These are phyloP conservation scores for Dendrocincla fuliginosa DNA, from an alignment of 2,797 vertebrate genomes.

Conservation along the genomic window DNA sequence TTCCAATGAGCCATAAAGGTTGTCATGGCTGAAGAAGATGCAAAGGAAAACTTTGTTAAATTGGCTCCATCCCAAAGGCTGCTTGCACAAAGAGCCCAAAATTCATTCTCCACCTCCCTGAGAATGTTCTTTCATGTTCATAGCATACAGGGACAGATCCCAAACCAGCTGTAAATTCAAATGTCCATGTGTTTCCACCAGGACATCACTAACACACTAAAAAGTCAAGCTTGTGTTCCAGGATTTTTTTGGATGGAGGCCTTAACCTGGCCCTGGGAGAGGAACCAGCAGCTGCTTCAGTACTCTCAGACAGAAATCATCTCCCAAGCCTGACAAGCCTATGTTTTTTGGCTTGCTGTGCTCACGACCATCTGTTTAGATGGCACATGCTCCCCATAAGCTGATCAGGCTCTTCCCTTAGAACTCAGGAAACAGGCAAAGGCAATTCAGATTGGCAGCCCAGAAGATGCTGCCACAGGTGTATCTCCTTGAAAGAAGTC, in stretches of 20 bases:
- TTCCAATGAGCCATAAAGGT: background rate
- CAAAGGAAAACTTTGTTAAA: background rate
- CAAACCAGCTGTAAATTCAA: background rate
- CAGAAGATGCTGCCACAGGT: background rate
- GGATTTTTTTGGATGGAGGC: background rate
- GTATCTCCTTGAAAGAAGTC: background rate
- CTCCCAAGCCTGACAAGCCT: background rate
- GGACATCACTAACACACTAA: background rate
- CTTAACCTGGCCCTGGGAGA: background rate
- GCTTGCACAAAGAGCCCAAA: background rate
- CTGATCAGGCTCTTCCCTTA: background rate
- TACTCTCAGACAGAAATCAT: constrained; percentile 14
- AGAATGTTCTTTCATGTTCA: accelerated
- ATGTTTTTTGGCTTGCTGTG: constrained; percentile 18
- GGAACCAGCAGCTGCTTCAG: constrained; percentile 35
- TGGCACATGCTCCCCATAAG: background rate
- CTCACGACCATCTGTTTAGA: constrained; percentile 54
- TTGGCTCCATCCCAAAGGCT: background rate
- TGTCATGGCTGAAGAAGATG: background rate
- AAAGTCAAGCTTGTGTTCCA: background rate
- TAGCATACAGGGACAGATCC: background rate
- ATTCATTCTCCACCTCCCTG: background rate
- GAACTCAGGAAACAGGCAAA: background rate
- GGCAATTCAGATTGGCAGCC: background rate
- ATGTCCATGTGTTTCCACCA: background rate